Evolutionary conservation across 2,797 vertebrate genomes (phyloP).

Genomic region (Tachyglossus aculeatus): DNA sequence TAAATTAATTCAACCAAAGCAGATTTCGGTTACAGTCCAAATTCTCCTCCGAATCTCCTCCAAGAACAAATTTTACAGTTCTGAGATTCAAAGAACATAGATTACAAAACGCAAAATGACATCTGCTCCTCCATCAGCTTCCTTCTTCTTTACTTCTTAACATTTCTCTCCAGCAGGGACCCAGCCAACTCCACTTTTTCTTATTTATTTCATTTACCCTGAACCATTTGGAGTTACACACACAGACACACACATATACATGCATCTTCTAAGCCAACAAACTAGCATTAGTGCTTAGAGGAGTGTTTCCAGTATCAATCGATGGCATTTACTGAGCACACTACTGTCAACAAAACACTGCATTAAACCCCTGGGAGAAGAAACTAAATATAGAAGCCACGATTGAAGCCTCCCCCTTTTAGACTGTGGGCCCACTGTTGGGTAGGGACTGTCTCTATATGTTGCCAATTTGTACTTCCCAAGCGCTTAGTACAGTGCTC

Average conservation of each 20-base stretch:
- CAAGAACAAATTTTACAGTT: not conserved
- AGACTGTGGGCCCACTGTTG: no score
- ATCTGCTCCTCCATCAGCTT: not conserved
- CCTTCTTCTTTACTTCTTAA: not conserved
- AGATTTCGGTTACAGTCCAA: not conserved
- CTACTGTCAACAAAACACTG: no score
- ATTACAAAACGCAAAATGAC: not conserved
- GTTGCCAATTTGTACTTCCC: no score
- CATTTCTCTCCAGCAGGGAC: not conserved
- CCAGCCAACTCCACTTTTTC: not conserved
- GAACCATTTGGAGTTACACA: not conserved
- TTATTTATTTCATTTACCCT: not conserved
- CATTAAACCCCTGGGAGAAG: no score
- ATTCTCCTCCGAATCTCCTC: not conserved
- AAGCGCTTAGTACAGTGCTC: no score
- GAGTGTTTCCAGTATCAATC: not conserved
- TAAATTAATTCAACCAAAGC: not conserved
- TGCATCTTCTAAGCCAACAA: accelerated
- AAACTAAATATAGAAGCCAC: no score
- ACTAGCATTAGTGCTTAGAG: not conserved
- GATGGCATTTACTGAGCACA: no score
- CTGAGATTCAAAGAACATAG: not conserved
- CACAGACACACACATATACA: not conserved
- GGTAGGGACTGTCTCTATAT: no score
- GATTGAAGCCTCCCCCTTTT: no score